Percentiles rank a stretch among this genome's conserved stretches.
Conservation (phyloP, 2,113 vertebrate genomes). For the Menura novaehollandiae region DNA sequence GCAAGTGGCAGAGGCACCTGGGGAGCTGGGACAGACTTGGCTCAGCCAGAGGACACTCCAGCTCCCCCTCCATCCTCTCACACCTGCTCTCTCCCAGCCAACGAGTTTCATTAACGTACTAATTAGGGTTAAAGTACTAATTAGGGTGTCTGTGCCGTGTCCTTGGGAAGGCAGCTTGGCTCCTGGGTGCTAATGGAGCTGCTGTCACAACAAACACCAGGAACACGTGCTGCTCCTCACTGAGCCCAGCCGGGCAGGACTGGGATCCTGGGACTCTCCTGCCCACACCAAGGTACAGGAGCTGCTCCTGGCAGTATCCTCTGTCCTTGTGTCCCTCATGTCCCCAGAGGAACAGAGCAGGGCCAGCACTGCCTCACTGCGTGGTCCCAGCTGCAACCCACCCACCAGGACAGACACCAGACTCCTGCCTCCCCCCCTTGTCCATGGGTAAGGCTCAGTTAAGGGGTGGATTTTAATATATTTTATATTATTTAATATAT, state of each 20-base stretch:
- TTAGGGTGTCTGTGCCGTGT: neutral
- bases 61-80: neutral
- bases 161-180: neutral
- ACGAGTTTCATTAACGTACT: neutral
- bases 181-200: neutral
- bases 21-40: neutral
- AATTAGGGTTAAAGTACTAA: constrained; percentile 15
- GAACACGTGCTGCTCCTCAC: neutral
- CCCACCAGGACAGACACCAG: neutral
- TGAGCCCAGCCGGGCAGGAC: neutral
- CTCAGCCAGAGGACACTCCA: neutral
- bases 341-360: neutral
- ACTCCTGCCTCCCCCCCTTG: neutral
- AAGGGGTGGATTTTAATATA: neutral
- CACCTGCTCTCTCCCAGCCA: neutral
- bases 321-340: neutral
- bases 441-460: neutral
- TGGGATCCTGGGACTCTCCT: neutral
- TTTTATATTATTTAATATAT: neutral
- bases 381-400: rapidly evolving
- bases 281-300: rapidly evolving
- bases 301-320: neutral
- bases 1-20: neutral
- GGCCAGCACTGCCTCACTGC: neutral
- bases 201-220: neutral